Base-by-base conservation (phyloP, 2,113 vertebrate species). In the Pangasianodon hypophthalmus region DNA sequence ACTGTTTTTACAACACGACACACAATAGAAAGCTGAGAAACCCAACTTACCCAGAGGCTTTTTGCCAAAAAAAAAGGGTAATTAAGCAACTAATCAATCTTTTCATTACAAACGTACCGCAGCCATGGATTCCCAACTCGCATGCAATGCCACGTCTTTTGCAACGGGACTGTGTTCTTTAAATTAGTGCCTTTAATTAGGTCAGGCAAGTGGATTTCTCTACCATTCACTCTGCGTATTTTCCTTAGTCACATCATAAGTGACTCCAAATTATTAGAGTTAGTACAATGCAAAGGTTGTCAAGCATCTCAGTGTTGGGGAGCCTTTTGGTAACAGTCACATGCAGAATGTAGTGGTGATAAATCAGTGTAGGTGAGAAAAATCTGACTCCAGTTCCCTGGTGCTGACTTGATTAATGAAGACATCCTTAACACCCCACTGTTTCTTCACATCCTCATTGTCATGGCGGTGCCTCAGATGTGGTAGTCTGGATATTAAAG, bases 161-260 rank as follows among this genome's bases (percentile, higher is more conserved):
- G 56, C 29, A n/a, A 32, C 50, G 21, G 56, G 69, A 69, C 44
- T 44, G 3, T 82, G 29, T 26, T 86, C 37, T 75, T 11, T 80
- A 44, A 52, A 85, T 64, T 4, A 19, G 48, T 85, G 21, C 18
- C 32, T 58, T 56, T 41, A 86, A 48, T 77, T 84, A 60, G 32
- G 46, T 50, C 44, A 90, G 52, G 85, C 14, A 75, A 44, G 54
- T 46, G 46, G 83, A 86, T 87, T 88, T 60, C 67, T 91, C n/a
- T 48, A 83, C 37, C 19, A 18, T 46, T 60, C 24, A 79, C 3
- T 16, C 18, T 56, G 19, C 41, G 44, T 16, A 9, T 62, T 79
- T 79, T 21, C 3, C n/a, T n/a, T 32, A 81, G 44, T 54, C 62
- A 85, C 62, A 67, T 8, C 26, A 58, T 58, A 41, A 58, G 19